Evolutionary conservation across 2,113 vertebrate genomes (phyloP), one percentile per base, ranked within the genome.

Genomic region (Grallaria varia): DNA sequence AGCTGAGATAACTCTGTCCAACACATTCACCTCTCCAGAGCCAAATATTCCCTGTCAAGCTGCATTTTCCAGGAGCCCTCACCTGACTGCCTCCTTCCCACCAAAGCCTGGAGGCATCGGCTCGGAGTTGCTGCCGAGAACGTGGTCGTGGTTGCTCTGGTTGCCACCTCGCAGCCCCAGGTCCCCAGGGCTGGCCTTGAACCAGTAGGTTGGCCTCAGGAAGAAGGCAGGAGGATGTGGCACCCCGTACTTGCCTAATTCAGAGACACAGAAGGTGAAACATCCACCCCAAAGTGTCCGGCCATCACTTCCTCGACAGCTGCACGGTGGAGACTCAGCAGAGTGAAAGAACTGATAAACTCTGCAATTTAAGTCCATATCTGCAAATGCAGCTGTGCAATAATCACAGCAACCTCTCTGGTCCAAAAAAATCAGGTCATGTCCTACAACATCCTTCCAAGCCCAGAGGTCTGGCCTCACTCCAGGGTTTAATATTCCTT

Each of bases 61-160:
- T 37, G 0, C 0, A 0, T 12, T 71, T 85, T 9, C 2, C n/a
- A 25, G 21, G 30, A 35, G 16, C 14, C 42, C 37, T 90, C 97
- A 99, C 99, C 99, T 98, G 83, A 99, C 99, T 44, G 98, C 98
- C 69, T 99, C 99, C 94, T 99, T 99, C 39, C 99, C 99, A 21
- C 98, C 96, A 62, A 99, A 99, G 95, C 98, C 98, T 0, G 96
- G 95, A 4, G 99, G 98, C 62, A 99, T 93, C 0, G 98, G 97
- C 88, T 99, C 99, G 1, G 96, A 63, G 4, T 94, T 97, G 5
- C 98, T 97, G 28, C 95, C 94, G 3, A 79, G 95, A 13, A 55
- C 42, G 8, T 95, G 92, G 20, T 95, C 40, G 2, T 95, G 97
- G 25, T 96, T 98, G 19, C 71, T 87, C 80, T 98, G 98, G 0